Evolutionary conservation across 2,113 vertebrate genomes (phyloP), one percentile per base, ranked within the genome.

Genomic region (Charina bottae): DNA sequence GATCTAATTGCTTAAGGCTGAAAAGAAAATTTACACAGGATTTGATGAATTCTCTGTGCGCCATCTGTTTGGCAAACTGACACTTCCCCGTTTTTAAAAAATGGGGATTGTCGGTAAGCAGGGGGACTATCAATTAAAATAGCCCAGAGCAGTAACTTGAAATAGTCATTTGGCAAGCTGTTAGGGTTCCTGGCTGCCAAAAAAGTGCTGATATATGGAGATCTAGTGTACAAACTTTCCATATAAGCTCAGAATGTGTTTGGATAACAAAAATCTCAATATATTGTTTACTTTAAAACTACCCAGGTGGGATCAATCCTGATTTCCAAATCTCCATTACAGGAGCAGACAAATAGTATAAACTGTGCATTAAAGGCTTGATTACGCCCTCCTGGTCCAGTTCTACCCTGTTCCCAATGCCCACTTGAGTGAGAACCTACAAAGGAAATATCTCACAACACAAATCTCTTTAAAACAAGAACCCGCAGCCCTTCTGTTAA

Each of bases 1-100:
- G 94, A 95, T 95, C 92, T 92, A 91, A 95, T 94, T n/a, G 49
- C 94, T 93, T 94, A 92, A 94, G 93, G 94, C 90, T 21, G n/a
- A 17, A 37, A 15, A 15, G 1, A 93, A 95, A 96, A 19, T 78
- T 92, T 94, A 88, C 95, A 95, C 84, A 94, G 95, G 93, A 92
- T 93, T 89, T 92, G 59, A 96, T 89, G 89, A 95, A 96, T 90
- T 94, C 91, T 90, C 93, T 92, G 64, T 88, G 55, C 92, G 92
- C 95, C 94, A 95, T 96, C 95, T 96, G 96, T 92, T 95, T 93
- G 90, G 92, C 33, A 93, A 94, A 93, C 92, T 9, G 1, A 2
- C 26, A 26, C 7, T 88, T 89, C 46, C 53, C 59, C 94, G 56
- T 84, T 64, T 83, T 91, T 94, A 96, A 42, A 55, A 95, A 83